Percentiles rank a stretch among this genome's conserved stretches.
Conservation (phyloP, 2,888 invertebrate genomes). For the Nephrotoma appendiculata region DNA sequence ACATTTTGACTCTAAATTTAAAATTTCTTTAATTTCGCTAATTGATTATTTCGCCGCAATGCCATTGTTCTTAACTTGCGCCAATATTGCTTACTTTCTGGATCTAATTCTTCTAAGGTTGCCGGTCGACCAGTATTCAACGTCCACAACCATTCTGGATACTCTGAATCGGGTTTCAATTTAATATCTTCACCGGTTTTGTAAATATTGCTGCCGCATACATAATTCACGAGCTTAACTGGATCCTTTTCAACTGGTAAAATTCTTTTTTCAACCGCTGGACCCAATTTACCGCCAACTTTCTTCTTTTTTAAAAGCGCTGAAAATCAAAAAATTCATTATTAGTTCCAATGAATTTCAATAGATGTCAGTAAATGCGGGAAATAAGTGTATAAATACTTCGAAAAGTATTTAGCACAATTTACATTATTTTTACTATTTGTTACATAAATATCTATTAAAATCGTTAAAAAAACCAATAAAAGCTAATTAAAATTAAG, state of each 20-base stretch:
- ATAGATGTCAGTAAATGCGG: background rate
- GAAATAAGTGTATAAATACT: background rate
- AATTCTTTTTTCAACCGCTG: constrained; percentile 50
- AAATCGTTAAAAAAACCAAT: background rate
- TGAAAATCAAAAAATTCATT: background rate
- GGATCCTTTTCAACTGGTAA: constrained; percentile 78
- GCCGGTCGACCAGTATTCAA: constrained; percentile 48
- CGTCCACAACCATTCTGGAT: constrained; percentile 87
- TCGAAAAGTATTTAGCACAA: background rate
- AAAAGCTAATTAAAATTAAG: background rate
- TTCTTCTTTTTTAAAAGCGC: constrained; percentile 35
- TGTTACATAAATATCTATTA: background rate
- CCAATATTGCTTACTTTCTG: constrained; percentile 72
- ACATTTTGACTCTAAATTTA: constrained; percentile 20
- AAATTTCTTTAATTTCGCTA: constrained; percentile 44
- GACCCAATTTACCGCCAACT: constrained; percentile 44
- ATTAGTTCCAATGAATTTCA: background rate
- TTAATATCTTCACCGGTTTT: constrained; percentile 69
- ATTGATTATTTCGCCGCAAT: constrained; percentile 46
- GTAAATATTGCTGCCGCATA: constrained; percentile 76
- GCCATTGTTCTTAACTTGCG: constrained; percentile 48
- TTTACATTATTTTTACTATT: background rate
- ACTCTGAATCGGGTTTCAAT: constrained; percentile 62
- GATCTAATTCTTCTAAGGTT: constrained; percentile 60
- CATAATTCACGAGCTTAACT: constrained; percentile 53